Evolutionary conservation across 2,113 vertebrate species (phyloP), one percentile per base, ranked within the genome.

Genomic region (Dicerorhinus sumatrensis): DNA sequence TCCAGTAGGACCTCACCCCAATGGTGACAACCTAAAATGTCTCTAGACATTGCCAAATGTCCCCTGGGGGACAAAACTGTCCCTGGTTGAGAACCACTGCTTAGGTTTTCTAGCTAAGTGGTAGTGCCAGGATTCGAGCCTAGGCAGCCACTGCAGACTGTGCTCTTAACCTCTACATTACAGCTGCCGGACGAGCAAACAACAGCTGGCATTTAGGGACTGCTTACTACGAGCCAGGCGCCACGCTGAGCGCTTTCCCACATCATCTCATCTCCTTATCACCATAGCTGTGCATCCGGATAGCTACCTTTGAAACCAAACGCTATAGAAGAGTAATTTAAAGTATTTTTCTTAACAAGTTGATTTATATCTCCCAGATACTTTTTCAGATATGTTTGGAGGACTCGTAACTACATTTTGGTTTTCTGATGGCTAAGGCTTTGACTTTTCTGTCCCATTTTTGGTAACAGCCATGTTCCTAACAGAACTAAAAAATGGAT

Each of bases 291-390:
- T n/a, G 33, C 13, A 14, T 79, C 54, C 48, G 20, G 27, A 82
- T 1, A 23, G 76, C 54, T 73, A 62, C 54, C 51, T 87, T 51
- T 79, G 63, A 94, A 80, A 77, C 51, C 29, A 83, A 93, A 73
- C 6, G 39, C 42, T 84, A 17, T 0, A 79, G 58, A 80, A 89
- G 58, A 92, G 87, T 33, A 58, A 77, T 31, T 89, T 33, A 90
- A 75, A 90, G 51, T 67, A 65, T 33, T 80, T 91, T 94, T 18
- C 81, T 92, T 67, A 93, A 84, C 65, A 93, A 62, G 51, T 80
- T 93, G 69, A 85, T 73, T 91, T 60, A 81, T n/a, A 80, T 65
- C 63, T 91, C 62, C 27, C 56, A 77, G 42, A 88, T 17, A 56
- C 16, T 86, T 84, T 81, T 91, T 27, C 88, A 97, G 88, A 82